phyloP scores from a whole-genome alignment of 1,140 invertebrate genomes.

The Drosophila bipectinata region DNA sequence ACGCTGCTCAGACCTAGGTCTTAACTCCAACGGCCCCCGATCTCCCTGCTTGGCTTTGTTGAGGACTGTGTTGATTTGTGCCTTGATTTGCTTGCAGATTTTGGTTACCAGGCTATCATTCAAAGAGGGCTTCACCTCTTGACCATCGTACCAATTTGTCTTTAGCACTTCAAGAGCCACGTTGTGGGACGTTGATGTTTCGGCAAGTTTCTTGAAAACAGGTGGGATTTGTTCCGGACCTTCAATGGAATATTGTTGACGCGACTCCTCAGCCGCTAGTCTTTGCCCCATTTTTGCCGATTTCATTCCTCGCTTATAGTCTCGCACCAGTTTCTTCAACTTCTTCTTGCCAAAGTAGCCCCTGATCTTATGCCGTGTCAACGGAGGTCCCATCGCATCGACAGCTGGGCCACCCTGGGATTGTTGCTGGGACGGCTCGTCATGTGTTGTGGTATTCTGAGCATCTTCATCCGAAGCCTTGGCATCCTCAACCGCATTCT shows the following conservation, averaged over 20 bases:
- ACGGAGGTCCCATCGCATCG: too few species aligned
- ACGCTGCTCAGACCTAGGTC: neutral
- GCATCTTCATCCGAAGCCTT: neutral
- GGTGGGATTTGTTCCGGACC: too few species aligned
- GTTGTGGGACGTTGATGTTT: neutral
- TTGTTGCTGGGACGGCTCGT: too few species aligned
- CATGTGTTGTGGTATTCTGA: too few species aligned
- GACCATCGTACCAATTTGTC: neutral
- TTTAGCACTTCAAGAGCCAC: neutral
- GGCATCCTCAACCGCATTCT: neutral
- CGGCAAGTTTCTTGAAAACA: neutral
- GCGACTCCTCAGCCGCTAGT: too few species aligned
- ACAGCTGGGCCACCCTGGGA: neutral
- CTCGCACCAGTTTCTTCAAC: neutral
- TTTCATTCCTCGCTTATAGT: too few species aligned
- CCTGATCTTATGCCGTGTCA: neutral
- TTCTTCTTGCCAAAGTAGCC: neutral
- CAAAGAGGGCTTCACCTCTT: too few species aligned
- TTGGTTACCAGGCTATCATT: slow-evolving; percentile 1
- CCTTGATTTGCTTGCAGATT: slow-evolving; percentile 16
- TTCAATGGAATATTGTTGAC: too few species aligned
- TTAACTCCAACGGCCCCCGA: too few species aligned
- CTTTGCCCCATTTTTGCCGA: too few species aligned
- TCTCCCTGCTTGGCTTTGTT: too few species aligned
- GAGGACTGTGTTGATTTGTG: neutral